Evolutionary conservation across 2,888 invertebrate species (phyloP), one percentile per base, ranked within the genome.

Genomic region (Lepidochitona cinerea): DNA sequence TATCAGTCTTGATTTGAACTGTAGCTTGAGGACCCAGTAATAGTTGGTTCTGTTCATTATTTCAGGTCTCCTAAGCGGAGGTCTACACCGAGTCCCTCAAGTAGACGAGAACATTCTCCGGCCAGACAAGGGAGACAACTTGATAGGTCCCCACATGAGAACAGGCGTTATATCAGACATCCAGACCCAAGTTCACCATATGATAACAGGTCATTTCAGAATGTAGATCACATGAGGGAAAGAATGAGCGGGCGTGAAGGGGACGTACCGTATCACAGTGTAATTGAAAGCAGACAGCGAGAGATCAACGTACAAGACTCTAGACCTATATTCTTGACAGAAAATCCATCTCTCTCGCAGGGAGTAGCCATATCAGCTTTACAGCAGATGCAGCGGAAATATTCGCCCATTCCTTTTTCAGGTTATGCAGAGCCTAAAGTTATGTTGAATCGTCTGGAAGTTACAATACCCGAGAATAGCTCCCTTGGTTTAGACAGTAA

Each of bases 361-460:
- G 29, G 23, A 2, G 32, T 26, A 2, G 9, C 23, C 26, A 1
- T 59, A 32, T 59, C 59, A 59, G 26, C 4, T 26, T 4, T 59
- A 26, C 59, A 59, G 59, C 59, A 59, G 59, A 59, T 59, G 59
- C 29, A 59, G 26, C 23, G 59, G 59, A 59, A 59, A 29, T 59
- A 59, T 26, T 59, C 59, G 12, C 59, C 59, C 7, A 59, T 59
- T 59, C 59, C 59, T 4, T 59, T 59, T 32, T 59, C 59, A 7
- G 59, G 59, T 2, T 59, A 59, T 26, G 29, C 29, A 32, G 59
- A 59, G 29, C 59, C 59, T 9, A 59, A 59, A 29, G 59, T 59
- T 14, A 29, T 59, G 29, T 9, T 59, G 26, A 26, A 59, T 26
- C 59, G 59, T 9, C 32, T 59, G 9, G 59, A 59, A 32, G 26